Conservation (phyloP, 2,797 vertebrate species). For the Esox masquinongy region DNA sequence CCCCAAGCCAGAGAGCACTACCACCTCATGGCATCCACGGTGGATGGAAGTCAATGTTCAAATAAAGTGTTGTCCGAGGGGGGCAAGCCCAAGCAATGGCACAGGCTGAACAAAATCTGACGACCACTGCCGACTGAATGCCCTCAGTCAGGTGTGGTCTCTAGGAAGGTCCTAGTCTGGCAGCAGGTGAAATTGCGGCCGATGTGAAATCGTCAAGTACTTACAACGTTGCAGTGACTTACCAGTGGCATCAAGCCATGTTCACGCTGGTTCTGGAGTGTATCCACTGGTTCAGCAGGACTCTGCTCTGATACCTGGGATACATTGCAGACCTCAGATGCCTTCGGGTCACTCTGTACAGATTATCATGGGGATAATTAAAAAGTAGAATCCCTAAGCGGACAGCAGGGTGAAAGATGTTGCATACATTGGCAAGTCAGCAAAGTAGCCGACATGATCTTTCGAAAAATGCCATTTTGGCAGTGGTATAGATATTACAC, state of each 20-base stretch:
- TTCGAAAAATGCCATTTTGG: too few species aligned
- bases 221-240: slow-evolving; percentile 18
- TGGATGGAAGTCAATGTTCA: slow-evolving; percentile 7
- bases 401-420: too few species aligned
- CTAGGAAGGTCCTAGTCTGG: not conserved
- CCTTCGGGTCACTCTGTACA: slow-evolving; percentile 41
- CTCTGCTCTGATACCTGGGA: slow-evolving; percentile 72
- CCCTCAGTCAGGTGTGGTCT: not conserved
- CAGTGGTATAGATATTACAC: too few species aligned
- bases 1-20: slow-evolving; percentile 14
- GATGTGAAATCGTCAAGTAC: not conserved
- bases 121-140: not conserved
- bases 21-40: slow-evolving; percentile 9
- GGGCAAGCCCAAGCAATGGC: not conserved
- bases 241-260: slow-evolving; percentile 66
- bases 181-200: not conserved
- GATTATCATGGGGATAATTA: not conserved
- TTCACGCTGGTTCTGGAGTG: slow-evolving; percentile 58
- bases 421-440: too few species aligned
- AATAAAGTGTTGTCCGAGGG: not conserved
- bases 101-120: not conserved
- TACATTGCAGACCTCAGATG: slow-evolving; percentile 65
- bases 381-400: too few species aligned
- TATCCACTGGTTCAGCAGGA: slow-evolving; percentile 67
- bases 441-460: too few species aligned